A percentile compares a stretch with the other conserved stretches of the same genome.
Conservation (phyloP, 2,113 vertebrate genomes). For the Oryzias celebensis region DNA sequence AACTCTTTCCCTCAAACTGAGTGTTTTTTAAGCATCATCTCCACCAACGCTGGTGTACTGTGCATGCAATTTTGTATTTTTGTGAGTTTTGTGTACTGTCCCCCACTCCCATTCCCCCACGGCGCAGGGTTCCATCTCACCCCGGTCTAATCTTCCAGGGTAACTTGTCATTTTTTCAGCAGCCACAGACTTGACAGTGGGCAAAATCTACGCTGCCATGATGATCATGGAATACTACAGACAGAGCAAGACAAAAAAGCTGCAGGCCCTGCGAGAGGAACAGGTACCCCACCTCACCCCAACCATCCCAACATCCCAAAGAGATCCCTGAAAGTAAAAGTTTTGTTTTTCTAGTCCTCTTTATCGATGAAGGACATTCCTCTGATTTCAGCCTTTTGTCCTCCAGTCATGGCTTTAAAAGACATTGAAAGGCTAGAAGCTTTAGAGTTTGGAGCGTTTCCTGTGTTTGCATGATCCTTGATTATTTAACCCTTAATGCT, state of each 20-base stretch:
- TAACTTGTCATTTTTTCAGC: slow-evolving; percentile 82
- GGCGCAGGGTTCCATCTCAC: slow-evolving; percentile 79
- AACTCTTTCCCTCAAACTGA: not conserved
- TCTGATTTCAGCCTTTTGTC: slow-evolving; percentile 8
- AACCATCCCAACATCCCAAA: slow-evolving; percentile 6
- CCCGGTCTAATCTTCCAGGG: slow-evolving; percentile 77
- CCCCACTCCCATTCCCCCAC: slow-evolving; percentile 59
- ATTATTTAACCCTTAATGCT: not conserved
- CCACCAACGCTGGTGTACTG: slow-evolving; percentile 27
- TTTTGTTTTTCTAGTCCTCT: not conserved
- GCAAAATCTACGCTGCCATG: slow-evolving; percentile 96
- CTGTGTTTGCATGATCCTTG: not conserved
- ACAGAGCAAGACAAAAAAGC: slow-evolving; percentile 92
- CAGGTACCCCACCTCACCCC: slow-evolving; percentile 76
- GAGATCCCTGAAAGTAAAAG: slow-evolving; percentile 5
- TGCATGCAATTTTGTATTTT: slow-evolving; percentile 43
- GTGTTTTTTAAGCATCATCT: not conserved
- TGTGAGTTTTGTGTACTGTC: slow-evolving; percentile 42
- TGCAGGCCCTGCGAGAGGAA: slow-evolving; percentile 88
- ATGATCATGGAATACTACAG: slow-evolving; percentile 98
- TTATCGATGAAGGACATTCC: too few relatives aligned
- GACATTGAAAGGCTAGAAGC: slow-evolving; percentile 23
- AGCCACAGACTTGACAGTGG: slow-evolving; percentile 92
- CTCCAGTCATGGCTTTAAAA: slow-evolving; percentile 25
- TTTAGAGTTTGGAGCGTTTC: slow-evolving; percentile 15